Evolutionary conservation across 2,888 invertebrate species (phyloP), one percentile per base, ranked within the genome.

Genomic region (Incurvaria masculella): DNA sequence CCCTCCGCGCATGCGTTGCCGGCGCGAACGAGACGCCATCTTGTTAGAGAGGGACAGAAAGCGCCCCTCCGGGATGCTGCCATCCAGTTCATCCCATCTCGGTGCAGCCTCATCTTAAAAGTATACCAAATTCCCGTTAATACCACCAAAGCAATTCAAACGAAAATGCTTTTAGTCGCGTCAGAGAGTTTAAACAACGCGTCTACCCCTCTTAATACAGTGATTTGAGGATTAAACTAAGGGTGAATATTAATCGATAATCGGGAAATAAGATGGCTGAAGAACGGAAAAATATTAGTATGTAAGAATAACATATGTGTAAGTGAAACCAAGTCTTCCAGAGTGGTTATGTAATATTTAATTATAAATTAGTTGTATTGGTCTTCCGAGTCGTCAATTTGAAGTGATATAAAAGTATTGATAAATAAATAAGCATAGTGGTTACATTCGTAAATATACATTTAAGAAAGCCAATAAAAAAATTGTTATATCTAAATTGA

Each of bases 241-340:
- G 14, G 14, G 33, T 33, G 33, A 11, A 33, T 8, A 33, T 33
- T 8, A 33, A 33, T 33, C 33, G 14, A 33, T 33, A 33, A 33
- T 4, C 8, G 3, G 8, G 33, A 33, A 11, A 33, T 33, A 33
- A 33, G 14, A 33, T 33, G 33, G 33, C 8, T 3, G 33, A 6
- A 6, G n/a, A n/a, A n/a, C 33, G 11, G 33, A 33, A 33, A 33
- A 33, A 33, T 8, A 33, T 33, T 33, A 33, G 23, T 23, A 23
- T 23, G 33, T 33, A 33, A 23, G 23, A 8, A 11, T 50, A 58
- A 56, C 44, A 50, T 33, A 51, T 60, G 64, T 62, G 57, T 52
- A 68, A 70, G 65, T 62, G 72, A 62, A 74, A 75, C 63, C 64
- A 73, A 73, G 76, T 76, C 76, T 76, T 76, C 75, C 75, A 72